Evolutionary conservation across 2,888 invertebrate genomes (phyloP).

Genomic region (Ormyrus nitidulus): DNA sequence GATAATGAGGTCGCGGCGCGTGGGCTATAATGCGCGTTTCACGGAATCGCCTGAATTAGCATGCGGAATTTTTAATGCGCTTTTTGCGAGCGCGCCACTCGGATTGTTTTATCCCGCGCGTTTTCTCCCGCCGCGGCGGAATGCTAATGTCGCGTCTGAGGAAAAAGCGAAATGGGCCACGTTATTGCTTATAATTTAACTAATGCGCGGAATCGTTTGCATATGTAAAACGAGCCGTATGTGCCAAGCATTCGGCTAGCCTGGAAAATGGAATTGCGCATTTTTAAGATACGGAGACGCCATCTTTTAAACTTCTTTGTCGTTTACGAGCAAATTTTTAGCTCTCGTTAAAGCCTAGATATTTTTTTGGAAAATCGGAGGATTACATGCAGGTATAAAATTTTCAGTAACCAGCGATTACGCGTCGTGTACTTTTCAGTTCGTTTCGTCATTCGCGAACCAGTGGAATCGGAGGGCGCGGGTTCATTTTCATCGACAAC

Average conservation of each 20-base stretch:
- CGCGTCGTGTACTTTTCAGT: not conserved
- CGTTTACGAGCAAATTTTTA: too few species aligned
- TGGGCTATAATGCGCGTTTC: not conserved
- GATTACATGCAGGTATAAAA: not conserved
- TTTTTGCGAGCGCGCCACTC: not conserved
- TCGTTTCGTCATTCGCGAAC: slow-evolving; percentile 1
- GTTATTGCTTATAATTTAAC: too few species aligned
- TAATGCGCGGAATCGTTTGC: too few species aligned
- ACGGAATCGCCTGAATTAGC: slow-evolving; percentile 23
- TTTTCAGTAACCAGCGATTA: slow-evolving; percentile 21
- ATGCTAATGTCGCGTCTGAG: not conserved
- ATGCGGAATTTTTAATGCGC: slow-evolving; percentile 16
- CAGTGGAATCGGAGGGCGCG: not conserved
- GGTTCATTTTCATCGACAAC: slow-evolving; percentile 45
- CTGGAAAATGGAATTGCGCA: too few species aligned
- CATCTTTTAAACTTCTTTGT: too few species aligned
- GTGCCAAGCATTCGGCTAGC: too few species aligned
- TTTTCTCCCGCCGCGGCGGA: not conserved
- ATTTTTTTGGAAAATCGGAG: too few species aligned
- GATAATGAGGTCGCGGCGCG: slow-evolving; percentile 31
- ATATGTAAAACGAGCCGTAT: too few species aligned
- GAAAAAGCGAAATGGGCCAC: too few species aligned
- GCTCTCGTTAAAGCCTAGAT: too few species aligned
- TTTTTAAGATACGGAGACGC: too few species aligned
- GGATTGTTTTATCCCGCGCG: too few species aligned